Conservation (phyloP, 2,888 invertebrate species). For the Drosophila mettleri region DNA sequence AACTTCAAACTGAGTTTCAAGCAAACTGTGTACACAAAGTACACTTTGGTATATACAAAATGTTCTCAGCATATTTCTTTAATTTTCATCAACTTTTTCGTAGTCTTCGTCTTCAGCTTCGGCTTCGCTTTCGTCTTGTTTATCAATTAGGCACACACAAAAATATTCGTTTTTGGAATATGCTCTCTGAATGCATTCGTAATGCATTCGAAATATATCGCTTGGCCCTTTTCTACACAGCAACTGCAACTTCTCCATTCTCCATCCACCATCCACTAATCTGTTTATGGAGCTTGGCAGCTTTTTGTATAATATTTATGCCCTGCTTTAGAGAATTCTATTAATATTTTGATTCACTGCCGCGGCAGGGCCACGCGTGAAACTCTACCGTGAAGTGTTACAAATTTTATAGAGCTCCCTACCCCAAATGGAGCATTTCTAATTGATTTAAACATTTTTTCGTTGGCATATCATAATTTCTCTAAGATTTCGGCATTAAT, state of each 20-base stretch:
- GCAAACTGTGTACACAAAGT: slow-evolving; percentile 21
- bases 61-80: slow-evolving; percentile 4
- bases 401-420: slow-evolving; percentile 63
- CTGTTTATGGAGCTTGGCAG: slow-evolving; percentile 69
- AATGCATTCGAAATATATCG: slow-evolving; percentile 59
- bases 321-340: slow-evolving; percentile 58
- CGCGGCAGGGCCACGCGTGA: slow-evolving; percentile 19
- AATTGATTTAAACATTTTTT: slow-evolving; percentile 69
- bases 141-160: slow-evolving; percentile 72
- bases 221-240: slow-evolving; percentile 37
- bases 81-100: slow-evolving; percentile 1
- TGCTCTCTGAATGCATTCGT: slow-evolving; percentile 53
- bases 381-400: slow-evolving; percentile 66
- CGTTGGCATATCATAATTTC: slow-evolving; percentile 63
- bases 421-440: slow-evolving; percentile 48
- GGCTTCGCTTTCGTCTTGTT: slow-evolving; percentile 51
- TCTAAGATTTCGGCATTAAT: slow-evolving; percentile 45
- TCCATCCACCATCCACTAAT: slow-evolving; percentile 61
- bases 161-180: slow-evolving; percentile 37
- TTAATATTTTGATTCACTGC: slow-evolving; percentile 59
- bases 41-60: slow-evolving; percentile 34
- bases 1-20: slow-evolving; percentile 42
- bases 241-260: background rate
- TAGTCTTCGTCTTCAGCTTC: no score
- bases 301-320: slow-evolving; percentile 60